phyloP scores from a whole-genome alignment of 2,797 vertebrate species.

The Hafferia zeledoni region DNA sequence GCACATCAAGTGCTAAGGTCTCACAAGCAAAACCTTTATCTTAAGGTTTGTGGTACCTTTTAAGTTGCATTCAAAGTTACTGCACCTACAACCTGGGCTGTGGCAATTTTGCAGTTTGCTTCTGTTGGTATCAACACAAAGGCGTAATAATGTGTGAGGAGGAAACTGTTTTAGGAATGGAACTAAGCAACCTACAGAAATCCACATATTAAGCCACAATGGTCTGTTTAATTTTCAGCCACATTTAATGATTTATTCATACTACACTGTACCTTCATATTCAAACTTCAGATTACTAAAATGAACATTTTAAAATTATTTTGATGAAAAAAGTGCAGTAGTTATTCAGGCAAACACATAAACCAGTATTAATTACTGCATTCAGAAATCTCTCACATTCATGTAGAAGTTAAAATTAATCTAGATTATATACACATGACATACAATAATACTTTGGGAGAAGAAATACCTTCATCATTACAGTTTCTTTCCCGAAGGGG shows the following conservation, averaged over 20 bases:
- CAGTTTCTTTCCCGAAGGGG: slow-evolving; percentile 62
- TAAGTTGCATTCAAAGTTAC: background rate
- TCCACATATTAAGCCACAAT: background rate
- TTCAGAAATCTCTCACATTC: background rate
- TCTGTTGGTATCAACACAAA: background rate
- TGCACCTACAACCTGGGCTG: background rate
- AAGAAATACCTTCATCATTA: slow-evolving; percentile 77
- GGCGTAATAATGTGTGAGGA: background rate
- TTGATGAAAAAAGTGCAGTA: background rate
- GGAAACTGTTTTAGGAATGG: background rate
- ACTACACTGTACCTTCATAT: background rate
- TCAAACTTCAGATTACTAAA: background rate
- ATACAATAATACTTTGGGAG: background rate
- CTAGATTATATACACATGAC: background rate
- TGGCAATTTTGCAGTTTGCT: background rate
- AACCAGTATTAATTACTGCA: background rate
- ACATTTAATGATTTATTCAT: background rate
- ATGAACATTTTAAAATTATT: background rate
- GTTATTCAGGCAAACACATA: background rate
- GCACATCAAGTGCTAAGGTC: background rate
- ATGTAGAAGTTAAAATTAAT: background rate
- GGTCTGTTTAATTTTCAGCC: background rate
- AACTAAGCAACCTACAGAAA: background rate
- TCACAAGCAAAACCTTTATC: background rate
- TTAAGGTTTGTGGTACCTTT: background rate